Percentiles rank a stretch among this genome's conserved stretches.
phyloP scores from a whole-genome alignment of 2,797 vertebrate species.

The Helicolenus hilgendorfi region DNA sequence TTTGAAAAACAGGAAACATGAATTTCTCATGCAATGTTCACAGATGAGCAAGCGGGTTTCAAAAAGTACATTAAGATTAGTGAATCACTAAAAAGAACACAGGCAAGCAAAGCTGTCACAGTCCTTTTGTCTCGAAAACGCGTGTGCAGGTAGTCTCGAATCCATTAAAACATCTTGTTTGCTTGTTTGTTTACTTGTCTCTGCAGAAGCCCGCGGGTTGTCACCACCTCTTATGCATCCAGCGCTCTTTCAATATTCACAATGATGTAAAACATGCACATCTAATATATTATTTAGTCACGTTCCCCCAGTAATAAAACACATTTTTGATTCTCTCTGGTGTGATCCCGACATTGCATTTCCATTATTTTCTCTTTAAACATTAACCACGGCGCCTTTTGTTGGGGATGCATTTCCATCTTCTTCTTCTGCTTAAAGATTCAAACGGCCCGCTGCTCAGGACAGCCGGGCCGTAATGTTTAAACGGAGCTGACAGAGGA shows the following conservation, averaged over 20 bases:
- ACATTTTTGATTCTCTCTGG: slow-evolving; percentile 87
- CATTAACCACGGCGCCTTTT: slow-evolving; percentile 93
- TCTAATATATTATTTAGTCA: slow-evolving; percentile 96
- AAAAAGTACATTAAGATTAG: slow-evolving; percentile 65
- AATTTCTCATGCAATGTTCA: slow-evolving; percentile 50
- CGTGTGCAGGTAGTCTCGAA: slow-evolving; percentile 79
- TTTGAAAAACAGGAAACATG: slow-evolving; percentile 18
- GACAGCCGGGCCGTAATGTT: slow-evolving; percentile 78
- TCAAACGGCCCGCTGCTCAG: slow-evolving; percentile 87
- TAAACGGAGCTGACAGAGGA: slow-evolving; percentile 83
- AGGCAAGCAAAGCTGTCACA: slow-evolving; percentile 89
- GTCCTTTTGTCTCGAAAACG: slow-evolving; percentile 88
- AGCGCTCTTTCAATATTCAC: slow-evolving; percentile 93
- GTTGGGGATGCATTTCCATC: slow-evolving; percentile 88
- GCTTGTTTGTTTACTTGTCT: slow-evolving; percentile 84
- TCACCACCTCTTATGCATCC: slow-evolving; percentile 85
- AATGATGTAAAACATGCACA: slow-evolving; percentile 91
- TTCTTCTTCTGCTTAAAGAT: slow-evolving; percentile 83
- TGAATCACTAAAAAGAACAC: slow-evolving; percentile 67
- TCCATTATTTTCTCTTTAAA: slow-evolving; percentile 99
- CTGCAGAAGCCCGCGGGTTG: slow-evolving; percentile 24
- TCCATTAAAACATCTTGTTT: slow-evolving; percentile 89
- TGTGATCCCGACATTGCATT: slow-evolving; percentile 92
- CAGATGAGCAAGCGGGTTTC: slow-evolving; percentile 50
- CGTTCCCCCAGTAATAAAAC: slow-evolving; percentile 89